Evolutionary conservation across 2,888 invertebrate genomes (phyloP), one percentile per base, ranked within the genome.

Genomic region (Eilema griseolum): DNA sequence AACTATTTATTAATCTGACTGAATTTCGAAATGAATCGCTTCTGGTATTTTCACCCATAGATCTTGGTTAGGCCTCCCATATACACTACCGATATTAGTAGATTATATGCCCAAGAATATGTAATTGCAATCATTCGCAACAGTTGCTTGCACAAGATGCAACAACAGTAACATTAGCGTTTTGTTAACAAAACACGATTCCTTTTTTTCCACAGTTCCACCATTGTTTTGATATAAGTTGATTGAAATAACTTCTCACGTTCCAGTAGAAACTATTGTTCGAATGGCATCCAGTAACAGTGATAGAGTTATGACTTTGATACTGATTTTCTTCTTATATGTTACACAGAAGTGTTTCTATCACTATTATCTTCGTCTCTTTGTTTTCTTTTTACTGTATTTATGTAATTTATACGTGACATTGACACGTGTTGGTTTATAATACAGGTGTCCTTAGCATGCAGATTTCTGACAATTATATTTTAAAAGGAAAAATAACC

Each of bases 181-280:
- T 89, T 83, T 84, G 82, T 83, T 88, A 90, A 88, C 87, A 88
- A 90, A 89, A 90, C 87, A 90, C 78, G 79, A 80, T 77, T 83
- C 84, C 84, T 83, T 78, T 81, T 90, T 89, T 91, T 91, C 87
- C 87, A 88, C 87, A 89, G 90, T 88, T 85, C 87, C 85, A 77
- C 86, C 85, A 91, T 93, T 93, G 93, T 93, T 88, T 86, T 79
- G 71, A 80, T 85, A 82, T 14, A 85, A 85, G 83, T 84, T 81
- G 84, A 89, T 89, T 88, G 86, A 86, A 86, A 86, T 83, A 83
- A 86, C 85, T 87, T 94, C 94, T 78, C 94, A 94, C 94, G 94
- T 90, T 86, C 93, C 82, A 91, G 78, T 89, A 78, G 72, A 85
- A 77, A 61, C 76, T 72, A 84, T 85, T 79, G 76, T 84, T 73